A percentile compares a stretch with the other conserved stretches of the same genome.
These are phyloP conservation scores for Napeogenes sylphis DNA, from an alignment of 2,888 invertebrate genomes.

Conservation along the genomic window DNA sequence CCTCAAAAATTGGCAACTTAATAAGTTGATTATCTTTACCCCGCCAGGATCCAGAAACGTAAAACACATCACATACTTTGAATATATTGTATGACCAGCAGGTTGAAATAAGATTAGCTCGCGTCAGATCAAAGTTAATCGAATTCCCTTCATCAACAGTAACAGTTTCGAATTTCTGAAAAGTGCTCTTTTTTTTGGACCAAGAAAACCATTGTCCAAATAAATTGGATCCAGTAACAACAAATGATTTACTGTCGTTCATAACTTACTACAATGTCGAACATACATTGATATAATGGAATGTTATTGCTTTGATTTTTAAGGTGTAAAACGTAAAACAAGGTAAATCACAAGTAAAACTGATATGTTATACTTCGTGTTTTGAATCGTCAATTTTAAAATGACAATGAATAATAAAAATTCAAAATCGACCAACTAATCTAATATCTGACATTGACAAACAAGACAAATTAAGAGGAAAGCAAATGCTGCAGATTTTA, in stretches of 20 bases:
- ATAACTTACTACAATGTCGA: not conserved
- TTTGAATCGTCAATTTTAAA: too few relatives aligned
- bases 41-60: constrained; percentile 53
- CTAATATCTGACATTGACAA: too few relatives aligned
- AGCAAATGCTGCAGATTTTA: too few relatives aligned
- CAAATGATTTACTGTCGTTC: constrained; percentile 38
- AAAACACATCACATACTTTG: constrained; percentile 41
- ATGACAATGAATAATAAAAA: too few relatives aligned
- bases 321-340: too few relatives aligned
- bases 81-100: constrained; percentile 69
- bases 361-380: too few relatives aligned
- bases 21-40: constrained; percentile 44
- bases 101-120: constrained; percentile 42
- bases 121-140: constrained; percentile 32
- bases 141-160: constrained; percentile 21
- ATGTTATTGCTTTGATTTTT: not conserved
- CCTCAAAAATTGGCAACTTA: constrained; percentile 45
- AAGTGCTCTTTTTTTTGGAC: constrained; percentile 33
- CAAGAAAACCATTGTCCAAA: constrained; percentile 62
- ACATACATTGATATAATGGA: not conserved
- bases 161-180: constrained; percentile 44
- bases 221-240: constrained; percentile 60
- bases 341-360: too few relatives aligned
- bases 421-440: too few relatives aligned
- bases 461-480: too few relatives aligned